Conservation (phyloP, 2,113 vertebrate genomes). For the Hydrolagus affinis region DNA sequence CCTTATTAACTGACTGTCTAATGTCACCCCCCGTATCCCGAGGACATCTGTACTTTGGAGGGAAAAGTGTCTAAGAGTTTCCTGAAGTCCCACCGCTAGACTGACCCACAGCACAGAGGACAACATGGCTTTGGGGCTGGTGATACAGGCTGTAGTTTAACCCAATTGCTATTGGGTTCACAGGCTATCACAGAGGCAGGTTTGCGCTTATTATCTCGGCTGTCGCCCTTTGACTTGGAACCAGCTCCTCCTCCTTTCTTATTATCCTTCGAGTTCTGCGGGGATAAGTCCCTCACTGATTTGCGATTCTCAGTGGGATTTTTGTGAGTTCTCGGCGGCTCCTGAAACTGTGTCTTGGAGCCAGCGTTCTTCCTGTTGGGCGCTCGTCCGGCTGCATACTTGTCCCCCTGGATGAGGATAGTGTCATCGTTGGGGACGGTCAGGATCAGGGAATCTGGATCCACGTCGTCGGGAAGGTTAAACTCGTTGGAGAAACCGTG, state of each 20-base stretch:
- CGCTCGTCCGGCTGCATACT: too few relatives aligned
- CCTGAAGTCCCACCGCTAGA: background rate
- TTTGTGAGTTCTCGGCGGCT: background rate
- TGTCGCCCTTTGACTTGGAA: background rate
- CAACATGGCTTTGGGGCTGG: background rate
- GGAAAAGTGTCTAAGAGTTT: background rate
- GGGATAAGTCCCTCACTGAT: background rate
- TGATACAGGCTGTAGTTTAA: background rate
- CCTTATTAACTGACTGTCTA: background rate
- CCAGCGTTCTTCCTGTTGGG: too few relatives aligned
- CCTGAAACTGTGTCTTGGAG: background rate
- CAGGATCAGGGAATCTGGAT: constrained; percentile 14
- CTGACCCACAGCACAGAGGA: constrained; percentile 22
- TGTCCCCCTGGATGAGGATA: background rate
- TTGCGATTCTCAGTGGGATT: background rate
- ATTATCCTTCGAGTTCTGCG: background rate
- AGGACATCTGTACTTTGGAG: background rate
- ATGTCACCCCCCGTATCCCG: background rate
- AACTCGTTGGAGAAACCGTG: constrained; percentile 22
- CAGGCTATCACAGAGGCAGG: background rate
- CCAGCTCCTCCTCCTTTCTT: background rate
- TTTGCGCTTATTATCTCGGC: too few relatives aligned
- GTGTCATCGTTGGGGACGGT: background rate
- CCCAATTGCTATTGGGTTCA: background rate
- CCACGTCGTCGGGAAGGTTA: background rate